A percentile compares a stretch with the other conserved stretches of the same genome.
Conservation (phyloP, 1,140 invertebrate genomes). For the Drosophila sproati region DNA sequence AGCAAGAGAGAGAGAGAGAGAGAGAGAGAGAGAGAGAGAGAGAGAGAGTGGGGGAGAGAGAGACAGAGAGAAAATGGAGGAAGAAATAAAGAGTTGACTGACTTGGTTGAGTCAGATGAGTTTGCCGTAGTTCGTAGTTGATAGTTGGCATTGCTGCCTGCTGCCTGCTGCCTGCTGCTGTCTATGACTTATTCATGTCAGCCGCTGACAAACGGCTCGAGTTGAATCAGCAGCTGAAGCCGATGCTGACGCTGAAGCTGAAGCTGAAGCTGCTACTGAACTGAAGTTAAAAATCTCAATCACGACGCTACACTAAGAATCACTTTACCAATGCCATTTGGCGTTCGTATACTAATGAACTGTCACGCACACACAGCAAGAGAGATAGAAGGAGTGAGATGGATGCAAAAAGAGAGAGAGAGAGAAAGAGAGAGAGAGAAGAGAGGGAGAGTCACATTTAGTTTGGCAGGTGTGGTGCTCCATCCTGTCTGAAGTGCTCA, state of each 20-base stretch:
- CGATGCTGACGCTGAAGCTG: slow-evolving; percentile 15
- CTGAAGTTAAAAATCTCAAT: slow-evolving; percentile 55
- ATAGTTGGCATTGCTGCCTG: slow-evolving; percentile 46
- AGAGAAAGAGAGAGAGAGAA: not conserved
- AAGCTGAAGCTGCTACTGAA: slow-evolving; percentile 2
- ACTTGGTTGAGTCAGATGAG: slow-evolving; percentile 3
- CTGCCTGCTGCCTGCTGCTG: slow-evolving; percentile 33
- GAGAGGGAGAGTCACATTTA: slow-evolving; percentile 6
- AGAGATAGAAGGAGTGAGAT: not conserved
- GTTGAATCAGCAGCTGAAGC: slow-evolving; percentile 32
- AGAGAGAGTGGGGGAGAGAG: not conserved
- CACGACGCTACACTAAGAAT: slow-evolving; percentile 49
- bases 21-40: not conserved
- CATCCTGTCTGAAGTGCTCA: slow-evolving; percentile 54
- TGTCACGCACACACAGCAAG: slow-evolving; percentile 65
- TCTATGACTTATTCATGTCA: slow-evolving; percentile 80
- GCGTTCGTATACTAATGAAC: slow-evolving; percentile 76
- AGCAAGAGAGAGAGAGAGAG: not conserved
- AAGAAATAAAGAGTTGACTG: not conserved
- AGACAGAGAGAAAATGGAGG: not conserved
- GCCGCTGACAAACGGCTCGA: slow-evolving; percentile 72
- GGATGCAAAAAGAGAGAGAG: not conserved
- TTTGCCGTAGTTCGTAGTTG: slow-evolving; percentile 14
- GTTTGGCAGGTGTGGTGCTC: slow-evolving; percentile 38
- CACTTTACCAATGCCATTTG: slow-evolving; percentile 73